These are phyloP conservation scores for Helobdella robusta DNA, from an alignment of 2,888 invertebrate genomes.

Conservation along the genomic window DNA sequence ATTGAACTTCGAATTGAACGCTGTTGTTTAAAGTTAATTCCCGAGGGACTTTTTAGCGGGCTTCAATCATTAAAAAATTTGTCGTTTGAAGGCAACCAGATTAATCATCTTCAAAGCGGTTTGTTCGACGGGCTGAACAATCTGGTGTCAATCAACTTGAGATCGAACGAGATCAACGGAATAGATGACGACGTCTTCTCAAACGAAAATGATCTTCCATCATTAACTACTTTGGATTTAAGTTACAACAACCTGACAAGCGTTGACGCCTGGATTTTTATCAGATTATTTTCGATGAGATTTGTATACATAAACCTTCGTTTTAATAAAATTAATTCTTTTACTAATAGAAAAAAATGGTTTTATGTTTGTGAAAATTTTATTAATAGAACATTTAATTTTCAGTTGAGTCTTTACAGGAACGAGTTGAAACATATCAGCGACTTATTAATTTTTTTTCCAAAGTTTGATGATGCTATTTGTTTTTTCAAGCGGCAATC, in stretches of 20 bases:
- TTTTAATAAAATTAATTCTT: slow-evolving; percentile 4
- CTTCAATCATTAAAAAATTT: too few relatives aligned
- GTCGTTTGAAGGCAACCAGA: too few relatives aligned
- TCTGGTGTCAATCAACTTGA: background rate
- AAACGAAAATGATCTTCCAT: slow-evolving; percentile 6
- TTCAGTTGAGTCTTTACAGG: background rate
- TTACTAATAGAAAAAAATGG: slow-evolving; percentile 17
- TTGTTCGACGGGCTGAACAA: slow-evolving; percentile 11
- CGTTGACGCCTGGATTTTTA: slow-evolving; percentile 22
- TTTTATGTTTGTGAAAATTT: background rate
- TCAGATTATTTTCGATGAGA: background rate
- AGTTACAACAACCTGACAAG: background rate
- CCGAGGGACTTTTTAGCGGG: too few relatives aligned
- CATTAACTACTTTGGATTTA: background rate
- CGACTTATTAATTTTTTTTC: background rate
- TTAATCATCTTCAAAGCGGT: slow-evolving; percentile 8
- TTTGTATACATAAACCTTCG: background rate
- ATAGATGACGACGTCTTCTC: slow-evolving; percentile 19
- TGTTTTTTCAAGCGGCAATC: background rate
- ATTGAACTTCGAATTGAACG: too few relatives aligned
- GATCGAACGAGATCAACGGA: background rate
- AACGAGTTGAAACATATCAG: slow-evolving; percentile 10
- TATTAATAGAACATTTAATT: background rate
- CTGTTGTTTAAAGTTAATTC: too few relatives aligned
- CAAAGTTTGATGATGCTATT: background rate